Evolutionary conservation across 1,140 invertebrate genomes (phyloP).

Genomic region (Archivesica marissinica): DNA sequence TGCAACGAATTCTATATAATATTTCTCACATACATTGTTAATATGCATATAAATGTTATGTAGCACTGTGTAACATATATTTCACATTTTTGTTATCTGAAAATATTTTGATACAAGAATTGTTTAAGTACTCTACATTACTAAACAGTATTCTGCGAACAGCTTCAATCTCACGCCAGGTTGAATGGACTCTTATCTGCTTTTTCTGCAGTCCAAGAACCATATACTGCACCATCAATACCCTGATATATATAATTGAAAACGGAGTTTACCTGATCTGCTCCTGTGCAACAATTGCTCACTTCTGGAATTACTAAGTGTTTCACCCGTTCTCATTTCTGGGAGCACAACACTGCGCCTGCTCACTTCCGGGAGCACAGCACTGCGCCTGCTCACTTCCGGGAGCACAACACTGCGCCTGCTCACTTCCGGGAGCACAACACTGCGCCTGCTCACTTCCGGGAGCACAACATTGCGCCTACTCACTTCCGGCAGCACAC

Average conservation of each 20-base stretch:
- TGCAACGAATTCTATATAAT: neutral
- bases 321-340: neutral
- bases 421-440: neutral
- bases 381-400: neutral
- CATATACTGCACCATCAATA: neutral
- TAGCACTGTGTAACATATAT: neutral
- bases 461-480: neutral
- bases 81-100: conserved; percentile 40
- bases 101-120: neutral
- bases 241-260: neutral
- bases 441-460: neutral
- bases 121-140: neutral
- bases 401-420: neutral
- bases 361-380: neutral
- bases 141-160: neutral
- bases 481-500: neutral
- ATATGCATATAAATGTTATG: conserved; percentile 6
- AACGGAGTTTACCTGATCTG: neutral
- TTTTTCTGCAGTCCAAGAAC: neutral
- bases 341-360: neutral
- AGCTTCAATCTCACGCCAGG: conserved; percentile 1
- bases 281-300: neutral
- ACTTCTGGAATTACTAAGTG: neutral
- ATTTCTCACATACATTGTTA: neutral
- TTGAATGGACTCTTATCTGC: conserved; percentile 20